Evolutionary conservation across 30 jellyfish, hydroid and myxozoan genomes (phyloP).

Genomic region (Aurelia sp.): DNA sequence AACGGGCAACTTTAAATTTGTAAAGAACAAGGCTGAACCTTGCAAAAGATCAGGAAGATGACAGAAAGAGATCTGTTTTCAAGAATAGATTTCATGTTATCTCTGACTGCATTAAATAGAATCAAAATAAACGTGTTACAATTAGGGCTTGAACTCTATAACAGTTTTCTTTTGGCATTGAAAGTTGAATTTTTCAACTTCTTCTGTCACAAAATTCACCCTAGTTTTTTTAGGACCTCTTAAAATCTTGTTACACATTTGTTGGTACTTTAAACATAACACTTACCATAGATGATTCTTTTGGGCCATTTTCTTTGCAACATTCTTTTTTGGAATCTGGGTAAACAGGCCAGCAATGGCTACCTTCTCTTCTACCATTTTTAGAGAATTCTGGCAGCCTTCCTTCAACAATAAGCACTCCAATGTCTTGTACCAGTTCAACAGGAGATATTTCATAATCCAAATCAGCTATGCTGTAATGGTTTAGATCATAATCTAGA

Average conservation of each 20-base stretch:
- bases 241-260: background rate
- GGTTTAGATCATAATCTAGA: constrained; percentile 1
- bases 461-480: constrained; percentile 11
- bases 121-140: too few relatives aligned
- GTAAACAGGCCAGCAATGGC: constrained; percentile 96
- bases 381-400: constrained; percentile 83
- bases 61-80: too few relatives aligned
- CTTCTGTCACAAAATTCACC: too few relatives aligned
- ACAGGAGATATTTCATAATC: constrained; percentile 86
- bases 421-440: constrained; percentile 82
- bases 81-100: too few relatives aligned
- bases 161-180: too few relatives aligned
- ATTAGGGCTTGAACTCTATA: too few relatives aligned
- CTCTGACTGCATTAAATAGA: too few relatives aligned
- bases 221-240: too few relatives aligned
- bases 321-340: constrained; percentile 73
- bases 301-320: constrained; percentile 24
- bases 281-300: constrained; percentile 55
- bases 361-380: constrained; percentile 85
- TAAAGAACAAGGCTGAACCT: too few relatives aligned
- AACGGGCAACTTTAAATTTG: too few relatives aligned
- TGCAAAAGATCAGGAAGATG: too few relatives aligned
- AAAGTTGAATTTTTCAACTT: too few relatives aligned
- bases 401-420: constrained; percentile 91
- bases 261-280: background rate